A percentile compares a stretch with the other conserved stretches of the same genome.
Evolutionary conservation across 2,888 invertebrate species (phyloP).

Genomic region (Clanis bilineata): DNA sequence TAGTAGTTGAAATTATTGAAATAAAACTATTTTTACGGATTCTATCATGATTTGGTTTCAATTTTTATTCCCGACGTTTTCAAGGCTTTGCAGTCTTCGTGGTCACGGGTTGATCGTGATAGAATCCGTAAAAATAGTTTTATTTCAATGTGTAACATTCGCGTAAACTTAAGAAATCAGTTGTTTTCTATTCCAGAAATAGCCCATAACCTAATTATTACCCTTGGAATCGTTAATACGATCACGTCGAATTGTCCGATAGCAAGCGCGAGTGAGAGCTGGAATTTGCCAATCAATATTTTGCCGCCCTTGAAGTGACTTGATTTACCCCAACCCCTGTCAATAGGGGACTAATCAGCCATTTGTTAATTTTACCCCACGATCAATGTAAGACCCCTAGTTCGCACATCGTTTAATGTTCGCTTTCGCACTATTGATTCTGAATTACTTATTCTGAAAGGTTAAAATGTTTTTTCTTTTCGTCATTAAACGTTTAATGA

Average conservation of each 20-base stretch:
- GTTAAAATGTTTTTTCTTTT: neutral
- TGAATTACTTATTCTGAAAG: neutral
- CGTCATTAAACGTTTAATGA: neutral
- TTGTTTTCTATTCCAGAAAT: neutral
- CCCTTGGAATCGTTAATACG: neutral
- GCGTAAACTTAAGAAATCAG: too few relatives aligned
- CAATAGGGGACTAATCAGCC: conserved; percentile 11
- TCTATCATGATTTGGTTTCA: too few relatives aligned
- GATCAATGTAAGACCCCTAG: neutral
- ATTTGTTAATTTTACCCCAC: conserved; percentile 9
- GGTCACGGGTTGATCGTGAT: too few relatives aligned
- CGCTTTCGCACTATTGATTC: neutral
- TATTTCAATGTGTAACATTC: too few relatives aligned
- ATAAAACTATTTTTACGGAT: too few relatives aligned
- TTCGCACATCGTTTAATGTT: conserved; percentile 2
- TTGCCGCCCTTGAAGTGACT: neutral
- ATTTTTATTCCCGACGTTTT: too few relatives aligned
- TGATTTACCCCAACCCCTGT: neutral
- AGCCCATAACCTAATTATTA: neutral
- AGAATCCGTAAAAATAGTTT: too few relatives aligned
- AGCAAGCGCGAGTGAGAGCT: neutral
- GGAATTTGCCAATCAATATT: conserved; percentile 10
- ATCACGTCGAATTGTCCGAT: neutral
- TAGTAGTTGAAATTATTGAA: too few relatives aligned
- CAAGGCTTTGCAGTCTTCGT: too few relatives aligned